Conservation (phyloP, 2,113 vertebrate species). For the Romanogobio albipinnatus region DNA sequence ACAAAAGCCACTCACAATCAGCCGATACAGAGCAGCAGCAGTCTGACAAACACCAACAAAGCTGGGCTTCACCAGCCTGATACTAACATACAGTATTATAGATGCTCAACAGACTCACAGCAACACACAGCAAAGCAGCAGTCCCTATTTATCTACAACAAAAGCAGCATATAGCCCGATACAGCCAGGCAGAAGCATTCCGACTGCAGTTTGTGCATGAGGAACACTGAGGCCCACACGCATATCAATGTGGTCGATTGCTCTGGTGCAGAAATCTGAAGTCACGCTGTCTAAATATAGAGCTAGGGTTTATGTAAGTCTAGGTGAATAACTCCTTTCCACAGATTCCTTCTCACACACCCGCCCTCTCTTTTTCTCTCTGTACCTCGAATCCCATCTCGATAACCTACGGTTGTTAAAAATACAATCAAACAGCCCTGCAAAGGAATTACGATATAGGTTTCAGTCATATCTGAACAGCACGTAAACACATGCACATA, state of each 20-base stretch:
- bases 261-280: constrained; percentile 75
- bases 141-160: background rate
- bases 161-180: constrained; percentile 40
- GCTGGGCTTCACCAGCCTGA: background rate
- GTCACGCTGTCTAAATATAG: constrained; percentile 81
- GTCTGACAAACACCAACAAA: background rate
- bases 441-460: background rate
- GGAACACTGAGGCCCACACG: constrained; percentile 68
- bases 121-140: constrained; percentile 12
- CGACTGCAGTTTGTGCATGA: constrained; percentile 58
- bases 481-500: background rate
- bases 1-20: background rate
- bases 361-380: constrained; percentile 1
- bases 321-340: constrained; percentile 77
- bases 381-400: background rate
- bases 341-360: constrained; percentile 62
- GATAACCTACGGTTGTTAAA: constrained; percentile 32
- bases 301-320: constrained; percentile 79
- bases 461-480: background rate
- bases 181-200: constrained; percentile 62
- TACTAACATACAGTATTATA: background rate
- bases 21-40: background rate
- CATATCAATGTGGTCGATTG: constrained; percentile 77
- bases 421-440: constrained; percentile 23
- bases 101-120: constrained; percentile 9